A percentile compares a stretch with the other conserved stretches of the same genome.
phyloP scores from a whole-genome alignment of 2,113 vertebrate genomes.

The Hypanus sabinus region DNA sequence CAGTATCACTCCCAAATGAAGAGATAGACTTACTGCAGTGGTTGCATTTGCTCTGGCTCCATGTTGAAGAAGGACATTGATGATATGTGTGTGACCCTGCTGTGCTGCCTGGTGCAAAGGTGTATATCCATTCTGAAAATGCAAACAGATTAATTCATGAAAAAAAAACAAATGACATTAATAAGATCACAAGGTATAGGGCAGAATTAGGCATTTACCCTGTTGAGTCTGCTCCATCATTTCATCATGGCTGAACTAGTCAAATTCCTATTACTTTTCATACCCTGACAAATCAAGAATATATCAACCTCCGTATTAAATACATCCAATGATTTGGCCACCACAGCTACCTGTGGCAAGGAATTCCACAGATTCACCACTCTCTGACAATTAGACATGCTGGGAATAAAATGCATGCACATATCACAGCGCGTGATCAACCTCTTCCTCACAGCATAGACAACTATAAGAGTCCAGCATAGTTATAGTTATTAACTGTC shows the following conservation, averaged over 20 bases:
- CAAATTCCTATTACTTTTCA: too few species aligned
- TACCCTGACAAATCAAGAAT: too few species aligned
- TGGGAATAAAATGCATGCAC: neutral
- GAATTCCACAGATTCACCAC: too few species aligned
- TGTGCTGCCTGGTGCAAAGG: slow-evolving; percentile 94
- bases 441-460: neutral
- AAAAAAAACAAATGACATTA: neutral
- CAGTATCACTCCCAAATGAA: neutral
- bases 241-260: too few species aligned
- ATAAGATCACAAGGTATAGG: neutral
- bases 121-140: slow-evolving; percentile 68
- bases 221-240: too few species aligned
- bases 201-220: too few species aligned
- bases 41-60: slow-evolving; percentile 85
- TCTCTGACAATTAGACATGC: neutral
- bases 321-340: too few species aligned
- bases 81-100: slow-evolving; percentile 93
- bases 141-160: slow-evolving; percentile 4
- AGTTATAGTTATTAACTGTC: too few species aligned
- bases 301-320: too few species aligned
- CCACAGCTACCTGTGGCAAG: too few species aligned
- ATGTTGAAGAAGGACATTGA: slow-evolving; percentile 81
- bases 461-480: neutral
- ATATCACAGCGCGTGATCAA: neutral
- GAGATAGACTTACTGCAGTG: slow-evolving; percentile 68